These are phyloP conservation scores for Sminthurides aquaticus DNA, from an alignment of 2,888 invertebrate species.

Conservation along the genomic window DNA sequence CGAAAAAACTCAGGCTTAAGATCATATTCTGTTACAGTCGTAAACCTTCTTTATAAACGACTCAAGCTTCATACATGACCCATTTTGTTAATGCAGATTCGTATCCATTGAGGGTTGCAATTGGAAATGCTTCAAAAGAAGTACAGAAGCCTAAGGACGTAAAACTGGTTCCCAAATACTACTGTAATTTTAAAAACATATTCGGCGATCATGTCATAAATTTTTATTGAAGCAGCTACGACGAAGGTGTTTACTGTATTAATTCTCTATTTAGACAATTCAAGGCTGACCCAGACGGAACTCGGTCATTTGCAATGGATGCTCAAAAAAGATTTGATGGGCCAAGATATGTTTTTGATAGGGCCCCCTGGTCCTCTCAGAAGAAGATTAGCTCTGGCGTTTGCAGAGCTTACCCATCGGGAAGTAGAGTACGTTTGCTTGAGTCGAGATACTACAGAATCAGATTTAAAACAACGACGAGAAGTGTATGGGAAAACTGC, in stretches of 20 bases:
- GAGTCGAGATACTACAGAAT: constrained; percentile 92
- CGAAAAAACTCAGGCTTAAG: too few species aligned
- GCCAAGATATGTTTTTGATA: constrained; percentile 91
- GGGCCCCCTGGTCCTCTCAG: constrained; percentile 81
- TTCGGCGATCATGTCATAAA: neutral
- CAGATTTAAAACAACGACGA: constrained; percentile 88
- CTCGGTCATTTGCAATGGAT: constrained; percentile 69
- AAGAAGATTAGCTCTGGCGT: constrained; percentile 75
- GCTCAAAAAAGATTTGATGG: constrained; percentile 85
- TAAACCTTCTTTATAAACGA: too few species aligned
- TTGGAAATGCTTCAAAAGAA: constrained; percentile 32
- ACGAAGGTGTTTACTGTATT: too few species aligned
- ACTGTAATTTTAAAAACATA: constrained; percentile 27
- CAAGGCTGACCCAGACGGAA: constrained; percentile 27
- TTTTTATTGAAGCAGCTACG: neutral
- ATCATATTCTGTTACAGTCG: too few species aligned
- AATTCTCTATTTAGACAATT: constrained; percentile 21
- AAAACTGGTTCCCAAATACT: constrained; percentile 29
- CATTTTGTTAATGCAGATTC: too few species aligned
- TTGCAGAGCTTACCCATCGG: constrained; percentile 76
- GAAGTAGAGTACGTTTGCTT: constrained; percentile 90
- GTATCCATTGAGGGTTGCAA: constrained; percentile 27
- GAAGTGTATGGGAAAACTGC: constrained; percentile 84
- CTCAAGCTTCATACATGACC: too few species aligned
- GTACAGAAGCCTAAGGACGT: constrained; percentile 27